phyloP scores from a whole-genome alignment of 1,140 invertebrate species.

The Arctopsyche grandis region DNA sequence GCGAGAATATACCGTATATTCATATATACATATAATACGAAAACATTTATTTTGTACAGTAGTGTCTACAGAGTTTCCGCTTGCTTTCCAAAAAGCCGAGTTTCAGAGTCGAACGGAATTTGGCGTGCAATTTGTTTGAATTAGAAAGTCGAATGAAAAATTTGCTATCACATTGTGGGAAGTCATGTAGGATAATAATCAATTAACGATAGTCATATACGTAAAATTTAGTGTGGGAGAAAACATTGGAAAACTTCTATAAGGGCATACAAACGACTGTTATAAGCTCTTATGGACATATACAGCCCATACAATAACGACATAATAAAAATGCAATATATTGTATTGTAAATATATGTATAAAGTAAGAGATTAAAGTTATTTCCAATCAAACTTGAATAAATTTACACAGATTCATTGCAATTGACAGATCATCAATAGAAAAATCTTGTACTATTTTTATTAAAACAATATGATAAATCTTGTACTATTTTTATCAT shows the following conservation, averaged over 20 bases:
- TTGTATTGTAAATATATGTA: background rate
- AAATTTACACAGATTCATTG: background rate
- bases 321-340: background rate
- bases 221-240: conserved; percentile 16
- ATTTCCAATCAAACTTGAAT: background rate
- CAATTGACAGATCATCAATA: background rate
- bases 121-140: background rate
- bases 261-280: conserved; percentile 10
- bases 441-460: background rate
- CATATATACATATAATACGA: too few species aligned
- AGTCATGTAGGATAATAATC: background rate
- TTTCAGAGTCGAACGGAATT: too few species aligned
- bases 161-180: background rate
- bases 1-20: background rate
- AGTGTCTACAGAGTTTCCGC: background rate
- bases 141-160: conserved; percentile 9
- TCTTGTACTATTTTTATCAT: background rate
- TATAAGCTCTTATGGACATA: background rate
- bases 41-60: background rate
- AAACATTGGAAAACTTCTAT: background rate
- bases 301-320: background rate
- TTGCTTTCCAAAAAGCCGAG: background rate
- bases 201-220: conserved; percentile 14
- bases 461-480: background rate
- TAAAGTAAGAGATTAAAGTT: background rate